Evolutionary conservation across 2,797 vertebrate species (phyloP).

Genomic region (Pseudotriccus pelzelni): DNA sequence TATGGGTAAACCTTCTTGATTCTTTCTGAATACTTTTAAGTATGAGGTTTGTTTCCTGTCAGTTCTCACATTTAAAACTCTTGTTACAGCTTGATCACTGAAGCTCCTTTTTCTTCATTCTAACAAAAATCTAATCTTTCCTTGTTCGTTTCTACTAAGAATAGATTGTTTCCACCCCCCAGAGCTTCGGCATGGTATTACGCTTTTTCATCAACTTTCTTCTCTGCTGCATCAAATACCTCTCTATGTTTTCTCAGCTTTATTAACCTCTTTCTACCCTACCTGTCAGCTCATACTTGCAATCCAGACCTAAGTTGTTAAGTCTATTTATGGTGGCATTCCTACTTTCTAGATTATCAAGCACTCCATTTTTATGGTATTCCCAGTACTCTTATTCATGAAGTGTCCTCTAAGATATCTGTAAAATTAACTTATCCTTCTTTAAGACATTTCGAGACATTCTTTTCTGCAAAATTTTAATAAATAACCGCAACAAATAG

Average conservation of each 20-base stretch:
- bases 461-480: not conserved
- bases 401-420: not conserved
- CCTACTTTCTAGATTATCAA: not conserved
- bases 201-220: not conserved
- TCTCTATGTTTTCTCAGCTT: not conserved
- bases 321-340: not conserved
- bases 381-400: not conserved
- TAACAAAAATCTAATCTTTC: not conserved
- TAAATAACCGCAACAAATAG: not conserved
- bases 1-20: constrained; percentile 47
- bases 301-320: not conserved
- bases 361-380: not conserved
- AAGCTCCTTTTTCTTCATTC: not conserved
- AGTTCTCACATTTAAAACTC: not conserved
- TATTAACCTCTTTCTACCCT: not conserved
- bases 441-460: not conserved
- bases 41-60: not conserved
- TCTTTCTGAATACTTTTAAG: constrained; percentile 16
- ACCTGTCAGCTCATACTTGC: not conserved
- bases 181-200: not conserved
- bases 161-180: not conserved
- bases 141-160: not conserved
- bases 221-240: not conserved
- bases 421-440: not conserved
- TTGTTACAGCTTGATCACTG: not conserved